Percentiles rank a stretch among this genome's conserved stretches.
Evolutionary conservation across 2,888 invertebrate genomes (phyloP).

Genomic region (Drosophila vallismaia): DNA sequence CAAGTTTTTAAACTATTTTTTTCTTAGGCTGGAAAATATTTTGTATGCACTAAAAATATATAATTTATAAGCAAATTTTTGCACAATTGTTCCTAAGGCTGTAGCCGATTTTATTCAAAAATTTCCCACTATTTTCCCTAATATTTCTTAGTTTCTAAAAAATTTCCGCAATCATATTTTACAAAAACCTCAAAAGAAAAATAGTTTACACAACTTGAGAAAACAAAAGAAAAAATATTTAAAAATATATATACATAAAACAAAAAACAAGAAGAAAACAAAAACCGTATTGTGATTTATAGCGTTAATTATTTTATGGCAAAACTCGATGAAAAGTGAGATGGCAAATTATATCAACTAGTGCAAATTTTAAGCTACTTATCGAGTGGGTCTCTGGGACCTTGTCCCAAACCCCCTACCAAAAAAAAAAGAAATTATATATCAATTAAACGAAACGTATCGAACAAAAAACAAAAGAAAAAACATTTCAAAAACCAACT

Average conservation of each 20-base stretch:
- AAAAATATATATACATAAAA: constrained; percentile 32
- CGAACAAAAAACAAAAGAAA: constrained; percentile 46
- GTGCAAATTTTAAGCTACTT: constrained; percentile 64
- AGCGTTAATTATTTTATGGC: constrained; percentile 83
- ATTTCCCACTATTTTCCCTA: neutral
- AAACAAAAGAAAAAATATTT: constrained; percentile 7
- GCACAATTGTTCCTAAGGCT: constrained; percentile 2
- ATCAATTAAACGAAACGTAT: constrained; percentile 73
- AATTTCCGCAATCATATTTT: too few species aligned
- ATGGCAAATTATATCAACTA: constrained; percentile 51
- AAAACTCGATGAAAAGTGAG: constrained; percentile 41
- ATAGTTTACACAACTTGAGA: neutral
- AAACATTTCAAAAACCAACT: constrained; percentile 37
- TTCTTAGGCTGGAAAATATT: neutral
- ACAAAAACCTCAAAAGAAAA: neutral
- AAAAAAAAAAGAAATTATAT: constrained; percentile 30
- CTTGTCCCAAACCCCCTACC: constrained; percentile 1
- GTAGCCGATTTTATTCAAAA: neutral
- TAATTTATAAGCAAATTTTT: constrained; percentile 1
- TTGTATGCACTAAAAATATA: neutral
- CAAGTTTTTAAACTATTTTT: constrained; percentile 4
- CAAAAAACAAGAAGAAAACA: constrained; percentile 37
- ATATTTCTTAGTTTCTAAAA: neutral
- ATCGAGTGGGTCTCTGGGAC: constrained; percentile 17
- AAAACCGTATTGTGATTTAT: constrained; percentile 83